Percentiles rank a stretch among this genome's conserved stretches.
These are phyloP conservation scores for Eumaeus atala DNA, from an alignment of 1,140 invertebrate species.

Conservation along the genomic window DNA sequence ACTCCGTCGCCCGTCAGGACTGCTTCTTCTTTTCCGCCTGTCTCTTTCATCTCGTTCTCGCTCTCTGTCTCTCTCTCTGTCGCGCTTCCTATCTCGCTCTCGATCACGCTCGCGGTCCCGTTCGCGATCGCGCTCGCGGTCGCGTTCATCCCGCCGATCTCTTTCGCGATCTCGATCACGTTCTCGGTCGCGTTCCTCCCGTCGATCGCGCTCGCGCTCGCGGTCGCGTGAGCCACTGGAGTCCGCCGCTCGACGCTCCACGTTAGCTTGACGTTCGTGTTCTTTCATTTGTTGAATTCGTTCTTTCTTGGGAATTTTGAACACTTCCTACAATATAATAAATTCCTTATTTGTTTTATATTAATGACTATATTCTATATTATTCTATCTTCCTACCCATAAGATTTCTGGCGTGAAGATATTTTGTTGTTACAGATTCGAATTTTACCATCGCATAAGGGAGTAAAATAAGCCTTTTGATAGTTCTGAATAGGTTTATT, in stretches of 20 bases:
- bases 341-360: not conserved
- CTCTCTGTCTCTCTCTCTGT: conserved; percentile 50
- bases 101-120: conserved; percentile 43
- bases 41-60: conserved; percentile 52
- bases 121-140: conserved; percentile 39
- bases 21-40: conserved; percentile 58
- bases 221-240: conserved; percentile 56
- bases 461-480: no score
- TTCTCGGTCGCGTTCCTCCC: conserved; percentile 40
- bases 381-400: no score
- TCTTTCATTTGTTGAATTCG: conserved; percentile 94
- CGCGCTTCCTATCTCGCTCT: conserved; percentile 41
- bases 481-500: no score
- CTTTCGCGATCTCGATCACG: conserved; percentile 44
- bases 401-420: no score
- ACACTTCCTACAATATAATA: conserved; percentile 76
- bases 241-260: conserved; percentile 57
- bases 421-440: no score
- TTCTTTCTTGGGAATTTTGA: conserved; percentile 96
- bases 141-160: conserved; percentile 41
- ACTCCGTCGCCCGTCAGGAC: conserved; percentile 58
- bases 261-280: conserved; percentile 89
- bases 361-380: no score
- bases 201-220: conserved; percentile 34
- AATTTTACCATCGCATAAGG: no score